Evolutionary conservation across 2,797 vertebrate species (phyloP).

Genomic region (Microcaecilia unicolor): DNA sequence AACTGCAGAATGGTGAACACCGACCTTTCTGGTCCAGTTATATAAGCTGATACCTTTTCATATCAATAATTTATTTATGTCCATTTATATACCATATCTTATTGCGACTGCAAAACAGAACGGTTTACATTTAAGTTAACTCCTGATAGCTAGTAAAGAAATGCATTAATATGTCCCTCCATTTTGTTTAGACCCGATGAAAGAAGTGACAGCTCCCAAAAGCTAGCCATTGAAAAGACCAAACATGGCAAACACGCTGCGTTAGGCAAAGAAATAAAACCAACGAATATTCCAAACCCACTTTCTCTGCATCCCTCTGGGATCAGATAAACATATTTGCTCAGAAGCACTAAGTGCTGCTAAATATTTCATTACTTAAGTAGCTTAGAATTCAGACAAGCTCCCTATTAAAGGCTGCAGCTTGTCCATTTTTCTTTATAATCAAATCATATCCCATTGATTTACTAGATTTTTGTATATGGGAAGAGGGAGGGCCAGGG

Average conservation of each 20-base stretch:
- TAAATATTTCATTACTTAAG: constrained; percentile 34
- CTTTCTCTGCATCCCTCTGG: constrained; percentile 15
- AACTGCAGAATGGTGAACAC: constrained; percentile 8
- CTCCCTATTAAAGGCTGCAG: constrained; percentile 15
- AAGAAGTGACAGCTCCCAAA: too few relatives aligned
- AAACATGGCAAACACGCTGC: too few relatives aligned
- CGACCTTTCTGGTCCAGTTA: too few relatives aligned
- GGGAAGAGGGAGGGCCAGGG: not conserved
- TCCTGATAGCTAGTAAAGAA: too few relatives aligned
- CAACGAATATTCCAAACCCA: constrained; percentile 3
- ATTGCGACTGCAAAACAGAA: too few relatives aligned
- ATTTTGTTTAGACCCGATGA: too few relatives aligned
- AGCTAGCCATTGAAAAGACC: too few relatives aligned
- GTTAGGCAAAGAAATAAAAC: not conserved
- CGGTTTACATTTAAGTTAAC: too few relatives aligned
- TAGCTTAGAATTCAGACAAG: constrained; percentile 20
- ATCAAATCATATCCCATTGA: constrained; percentile 21
- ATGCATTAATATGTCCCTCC: too few relatives aligned
- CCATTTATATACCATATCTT: too few relatives aligned
- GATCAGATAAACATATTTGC: constrained; percentile 26
- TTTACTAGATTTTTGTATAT: not conserved
- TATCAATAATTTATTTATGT: too few relatives aligned
- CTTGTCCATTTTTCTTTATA: constrained; percentile 23
- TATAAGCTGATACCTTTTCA: too few relatives aligned
- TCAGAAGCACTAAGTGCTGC: constrained; percentile 34